Percentiles rank a stretch among this genome's conserved stretches.
phyloP scores from a whole-genome alignment of 2,113 vertebrate genomes.

The Garra rufa region DNA sequence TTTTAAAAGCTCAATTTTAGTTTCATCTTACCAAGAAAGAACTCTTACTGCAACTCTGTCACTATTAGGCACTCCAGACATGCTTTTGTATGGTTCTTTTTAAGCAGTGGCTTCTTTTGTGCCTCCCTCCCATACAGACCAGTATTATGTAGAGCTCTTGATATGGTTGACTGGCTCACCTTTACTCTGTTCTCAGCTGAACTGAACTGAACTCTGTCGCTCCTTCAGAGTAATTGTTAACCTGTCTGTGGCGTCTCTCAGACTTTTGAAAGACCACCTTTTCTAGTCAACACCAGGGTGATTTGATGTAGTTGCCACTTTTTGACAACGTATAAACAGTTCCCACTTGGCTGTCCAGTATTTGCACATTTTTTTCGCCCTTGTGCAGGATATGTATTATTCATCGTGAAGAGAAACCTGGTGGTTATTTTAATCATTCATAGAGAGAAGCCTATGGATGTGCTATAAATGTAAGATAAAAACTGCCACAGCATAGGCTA shows the following conservation, averaged over 20 bases:
- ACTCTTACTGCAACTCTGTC: neutral
- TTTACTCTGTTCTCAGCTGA: conserved; percentile 3
- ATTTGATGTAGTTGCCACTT: neutral
- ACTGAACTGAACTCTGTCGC: neutral
- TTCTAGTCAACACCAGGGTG: neutral
- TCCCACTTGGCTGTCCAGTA: neutral
- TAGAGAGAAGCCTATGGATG: neutral
- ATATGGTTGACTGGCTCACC: neutral
- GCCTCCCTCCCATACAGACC: neutral
- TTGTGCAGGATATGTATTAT: conserved; percentile 19
- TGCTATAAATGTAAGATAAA: neutral
- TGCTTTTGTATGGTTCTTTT: neutral
- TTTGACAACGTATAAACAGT: neutral
- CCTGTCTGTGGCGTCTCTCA: neutral
- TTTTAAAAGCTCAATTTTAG: neutral
- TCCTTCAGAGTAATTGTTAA: conserved; percentile 10
- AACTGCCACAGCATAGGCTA: neutral
- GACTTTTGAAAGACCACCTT: neutral
- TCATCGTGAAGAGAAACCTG: conserved; percentile 11
- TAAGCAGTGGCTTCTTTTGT: neutral
- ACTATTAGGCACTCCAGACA: conserved; percentile 10
- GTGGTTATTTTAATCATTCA: conserved; percentile 24
- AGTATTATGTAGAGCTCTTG: neutral
- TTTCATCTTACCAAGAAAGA: too few relatives aligned
- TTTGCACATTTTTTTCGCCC: neutral